Conservation (phyloP, 2,888 invertebrate genomes). For the Dendrolimus houi region DNA sequence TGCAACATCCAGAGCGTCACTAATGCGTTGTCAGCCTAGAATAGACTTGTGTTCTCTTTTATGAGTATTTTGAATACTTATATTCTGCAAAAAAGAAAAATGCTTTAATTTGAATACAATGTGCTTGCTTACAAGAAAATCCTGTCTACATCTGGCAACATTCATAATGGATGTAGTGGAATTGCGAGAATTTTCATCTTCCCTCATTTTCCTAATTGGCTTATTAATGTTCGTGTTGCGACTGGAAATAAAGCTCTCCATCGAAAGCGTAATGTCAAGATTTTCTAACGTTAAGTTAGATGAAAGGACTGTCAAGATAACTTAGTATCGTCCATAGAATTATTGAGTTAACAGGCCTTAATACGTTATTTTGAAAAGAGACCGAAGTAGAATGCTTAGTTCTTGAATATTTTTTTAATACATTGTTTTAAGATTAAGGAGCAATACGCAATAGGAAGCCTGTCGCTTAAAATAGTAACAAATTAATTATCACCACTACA, state of each 20-base stretch:
- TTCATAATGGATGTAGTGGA: constrained; percentile 17
- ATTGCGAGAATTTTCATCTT: constrained; percentile 19
- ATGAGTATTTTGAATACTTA: too few species aligned
- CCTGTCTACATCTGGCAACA: constrained; percentile 10
- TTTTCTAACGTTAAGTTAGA: not conserved
- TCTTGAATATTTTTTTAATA: not conserved
- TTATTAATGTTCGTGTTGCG: constrained; percentile 17
- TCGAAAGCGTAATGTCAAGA: not conserved
- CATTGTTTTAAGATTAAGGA: not conserved
- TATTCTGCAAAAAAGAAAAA: too few species aligned
- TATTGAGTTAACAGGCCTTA: not conserved
- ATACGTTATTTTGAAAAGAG: not conserved
- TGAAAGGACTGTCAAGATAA: not conserved
- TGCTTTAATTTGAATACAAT: too few species aligned
- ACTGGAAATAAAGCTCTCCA: not conserved
- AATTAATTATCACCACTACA: too few species aligned
- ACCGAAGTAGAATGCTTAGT: not conserved
- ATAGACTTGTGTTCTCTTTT: too few species aligned
- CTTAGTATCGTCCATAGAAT: not conserved
- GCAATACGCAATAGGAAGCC: not conserved
- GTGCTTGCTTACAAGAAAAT: too few species aligned
- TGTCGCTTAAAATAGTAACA: not conserved
- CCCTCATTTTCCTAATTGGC: constrained; percentile 33
- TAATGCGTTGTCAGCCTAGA: too few species aligned
- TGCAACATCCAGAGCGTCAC: too few species aligned